A percentile compares a stretch with the other conserved stretches of the same genome.
Evolutionary conservation across 2,113 vertebrate genomes (phyloP).

Genomic region (Eulemur rufifrons): DNA sequence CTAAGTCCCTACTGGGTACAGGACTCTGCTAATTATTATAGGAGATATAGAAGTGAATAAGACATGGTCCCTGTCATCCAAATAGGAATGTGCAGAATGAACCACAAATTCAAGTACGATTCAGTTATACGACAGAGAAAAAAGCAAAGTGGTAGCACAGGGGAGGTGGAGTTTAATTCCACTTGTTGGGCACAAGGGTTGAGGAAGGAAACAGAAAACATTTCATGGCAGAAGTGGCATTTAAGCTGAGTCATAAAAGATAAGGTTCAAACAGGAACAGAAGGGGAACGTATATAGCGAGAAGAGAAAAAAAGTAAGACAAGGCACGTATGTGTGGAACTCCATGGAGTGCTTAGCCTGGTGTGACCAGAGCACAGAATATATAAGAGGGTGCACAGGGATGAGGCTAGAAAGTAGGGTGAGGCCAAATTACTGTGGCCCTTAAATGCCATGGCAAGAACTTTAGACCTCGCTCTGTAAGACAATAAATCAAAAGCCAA

Average conservation of each 20-base stretch:
- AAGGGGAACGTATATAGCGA: background rate
- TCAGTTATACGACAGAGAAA: background rate
- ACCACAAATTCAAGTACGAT: background rate
- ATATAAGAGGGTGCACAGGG: background rate
- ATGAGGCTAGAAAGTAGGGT: background rate
- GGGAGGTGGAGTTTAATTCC: background rate
- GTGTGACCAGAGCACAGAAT: background rate
- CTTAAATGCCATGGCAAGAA: background rate
- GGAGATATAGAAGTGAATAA: background rate
- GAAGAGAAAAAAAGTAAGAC: background rate
- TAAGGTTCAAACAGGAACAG: background rate
- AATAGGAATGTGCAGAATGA: background rate
- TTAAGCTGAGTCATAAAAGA: slow-evolving; percentile 37
- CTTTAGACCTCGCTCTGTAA: background rate
- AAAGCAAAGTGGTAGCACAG: background rate
- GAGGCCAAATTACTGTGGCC: background rate
- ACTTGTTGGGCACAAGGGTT: background rate
- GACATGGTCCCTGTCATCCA: background rate
- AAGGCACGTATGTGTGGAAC: background rate
- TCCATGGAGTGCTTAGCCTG: background rate
- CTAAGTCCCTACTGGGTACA: background rate
- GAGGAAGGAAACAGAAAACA: slow-evolving; percentile 19
- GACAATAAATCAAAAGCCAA: background rate
- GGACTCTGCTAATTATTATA: background rate
- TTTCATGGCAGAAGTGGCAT: background rate